Base-by-base conservation (phyloP, 1,140 invertebrate species). In the Papilio xuthus region DNA sequence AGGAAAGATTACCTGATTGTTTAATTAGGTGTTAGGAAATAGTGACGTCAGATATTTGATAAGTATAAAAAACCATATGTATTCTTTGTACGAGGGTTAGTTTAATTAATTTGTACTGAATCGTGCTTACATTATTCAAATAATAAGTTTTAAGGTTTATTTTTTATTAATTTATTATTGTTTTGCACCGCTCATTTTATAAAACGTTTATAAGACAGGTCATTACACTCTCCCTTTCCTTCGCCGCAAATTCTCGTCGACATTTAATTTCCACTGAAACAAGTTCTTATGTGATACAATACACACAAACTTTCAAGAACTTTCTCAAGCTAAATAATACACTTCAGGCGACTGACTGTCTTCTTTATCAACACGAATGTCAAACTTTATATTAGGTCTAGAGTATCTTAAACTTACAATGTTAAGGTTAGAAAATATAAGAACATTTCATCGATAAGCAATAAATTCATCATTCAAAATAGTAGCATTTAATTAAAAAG, bases 221-320 rank as follows among this genome's bases (percentile, higher is more conserved):
- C 23, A 23, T 60, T 60, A 60, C 26, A 67, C 60, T 67, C 60
- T 67, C 60, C 26, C 60, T 67, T 67, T 63, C 56, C 23, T 56
- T 60, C 20, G 8, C 23, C 12, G 60, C 60, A 32, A 67, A 67
- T 28, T 67, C 26, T 63, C 26, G 60, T 32, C 60, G 15, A 13
- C 1, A 67, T 67, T 32, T 67, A 67, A 26, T 67, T 67, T 67
- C 26, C 13, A 28, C 60, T 28, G 26, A 67, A 67, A 67, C 60
- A 26, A 28, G 26, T 28, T 67, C 3, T 67, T 67, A 28, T 28
- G n/a, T 67, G 26, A 4, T 67, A 28, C 26, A 0, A 67, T 67
- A 67, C 28, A 28, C 28, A 28, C 12, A 28, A 60, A 60, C 53
- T 56, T 56, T 23, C 56, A 60, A 26, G 8, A 53, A 7, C 7